Conservation (phyloP, 2,888 invertebrate genomes). For the Trachelus troglodyta region DNA sequence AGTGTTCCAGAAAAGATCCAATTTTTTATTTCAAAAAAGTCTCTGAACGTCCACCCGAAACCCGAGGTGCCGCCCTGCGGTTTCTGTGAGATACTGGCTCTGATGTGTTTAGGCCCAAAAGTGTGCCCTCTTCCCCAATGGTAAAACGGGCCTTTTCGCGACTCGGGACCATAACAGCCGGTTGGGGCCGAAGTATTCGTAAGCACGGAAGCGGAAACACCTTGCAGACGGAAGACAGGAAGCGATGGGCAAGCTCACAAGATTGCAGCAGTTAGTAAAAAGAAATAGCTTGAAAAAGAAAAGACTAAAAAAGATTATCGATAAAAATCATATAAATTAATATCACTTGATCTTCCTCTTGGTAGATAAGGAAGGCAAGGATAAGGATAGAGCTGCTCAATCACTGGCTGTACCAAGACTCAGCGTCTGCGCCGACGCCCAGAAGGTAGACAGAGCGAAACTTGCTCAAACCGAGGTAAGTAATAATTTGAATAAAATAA, state of each 20-base stretch:
- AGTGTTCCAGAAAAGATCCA: not conserved
- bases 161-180: constrained; percentile 88
- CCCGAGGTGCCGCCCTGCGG: constrained; percentile 61
- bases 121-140: constrained; percentile 94
- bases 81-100: constrained; percentile 66
- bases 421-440: constrained; percentile 93
- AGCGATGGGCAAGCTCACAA: constrained; percentile 92
- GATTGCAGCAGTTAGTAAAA: constrained; percentile 85
- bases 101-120: constrained; percentile 80
- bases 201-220: constrained; percentile 86
- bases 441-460: constrained; percentile 92
- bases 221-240: constrained; percentile 86
- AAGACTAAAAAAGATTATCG: too few species aligned
- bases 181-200: constrained; percentile 89
- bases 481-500: not conserved
- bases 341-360: constrained; percentile 22
- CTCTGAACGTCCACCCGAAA: constrained; percentile 41
- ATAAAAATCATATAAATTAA: not conserved
- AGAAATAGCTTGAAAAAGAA: too few species aligned
- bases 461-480: constrained; percentile 89
- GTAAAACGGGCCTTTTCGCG: constrained; percentile 93
- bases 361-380: constrained; percentile 83
- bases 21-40: constrained; percentile 1
- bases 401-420: constrained; percentile 84
- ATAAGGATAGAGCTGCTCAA: constrained; percentile 78